Evolutionary conservation across 2,797 vertebrate genomes (phyloP).

Genomic region (Vipera latastei): DNA sequence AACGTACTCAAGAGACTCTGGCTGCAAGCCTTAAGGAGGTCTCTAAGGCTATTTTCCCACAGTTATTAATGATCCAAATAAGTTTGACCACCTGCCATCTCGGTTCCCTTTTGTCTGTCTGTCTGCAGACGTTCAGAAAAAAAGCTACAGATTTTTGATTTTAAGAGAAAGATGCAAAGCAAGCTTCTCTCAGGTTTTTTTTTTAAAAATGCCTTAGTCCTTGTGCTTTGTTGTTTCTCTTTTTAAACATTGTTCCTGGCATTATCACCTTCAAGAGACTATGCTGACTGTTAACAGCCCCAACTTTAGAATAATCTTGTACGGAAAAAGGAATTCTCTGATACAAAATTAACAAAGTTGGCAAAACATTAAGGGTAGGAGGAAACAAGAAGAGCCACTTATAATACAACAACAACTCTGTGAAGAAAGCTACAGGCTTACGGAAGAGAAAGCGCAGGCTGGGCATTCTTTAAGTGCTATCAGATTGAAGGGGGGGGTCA

Average conservation of each 20-base stretch:
- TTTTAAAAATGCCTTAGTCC: background rate
- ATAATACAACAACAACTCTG: background rate
- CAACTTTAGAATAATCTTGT: background rate
- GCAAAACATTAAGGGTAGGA: background rate
- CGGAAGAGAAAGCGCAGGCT: background rate
- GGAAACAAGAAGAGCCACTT: background rate
- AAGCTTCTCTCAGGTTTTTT: background rate
- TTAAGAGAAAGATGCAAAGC: background rate
- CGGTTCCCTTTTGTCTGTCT: constrained; percentile 12
- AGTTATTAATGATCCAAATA: background rate
- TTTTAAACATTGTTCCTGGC: background rate
- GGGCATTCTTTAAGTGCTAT: background rate
- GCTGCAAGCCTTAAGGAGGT: background rate
- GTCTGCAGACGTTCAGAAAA: background rate
- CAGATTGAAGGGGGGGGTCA: background rate
- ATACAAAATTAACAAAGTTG: background rate
- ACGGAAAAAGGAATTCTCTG: background rate
- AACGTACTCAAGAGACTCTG: background rate
- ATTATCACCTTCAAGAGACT: background rate
- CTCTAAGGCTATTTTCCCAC: constrained; percentile 18
- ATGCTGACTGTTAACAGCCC: background rate
- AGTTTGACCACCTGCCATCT: constrained; percentile 52
- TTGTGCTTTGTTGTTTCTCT: background rate
- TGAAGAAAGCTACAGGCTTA: background rate
- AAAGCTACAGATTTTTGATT: background rate